Base-by-base conservation (phyloP, 2,113 vertebrate genomes). In the Lagenorhynchus albirostris region DNA sequence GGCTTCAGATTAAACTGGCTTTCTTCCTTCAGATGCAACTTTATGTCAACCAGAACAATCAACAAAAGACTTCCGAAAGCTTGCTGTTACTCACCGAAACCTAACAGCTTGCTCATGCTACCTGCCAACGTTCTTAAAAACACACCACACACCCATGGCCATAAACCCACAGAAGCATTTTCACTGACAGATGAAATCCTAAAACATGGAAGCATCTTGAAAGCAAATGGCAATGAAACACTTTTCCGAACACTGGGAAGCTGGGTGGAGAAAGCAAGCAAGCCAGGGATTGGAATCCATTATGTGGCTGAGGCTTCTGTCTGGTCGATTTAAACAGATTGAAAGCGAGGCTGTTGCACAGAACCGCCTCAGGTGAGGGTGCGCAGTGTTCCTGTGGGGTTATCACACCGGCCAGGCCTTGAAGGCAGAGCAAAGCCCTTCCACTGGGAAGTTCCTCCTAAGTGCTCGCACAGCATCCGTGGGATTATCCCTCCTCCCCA, bases 221-320 rank as follows among this genome's bases (percentile, higher is more conserved):
- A 99, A 99, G 98, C 99, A 98, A 99, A 99, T 98, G 98, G 99
- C 99, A 99, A 99, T 99, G 99, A 99, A 99, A 97, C 99, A 99
- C 99, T 98, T 99, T 99, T 98, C 97, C 97, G 95, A 96, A 97
- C 92, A 50, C 95, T 67, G 92, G 98, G 96, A 97, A 97, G 98
- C 98, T 63, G 55, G 92, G 58, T 95, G 60, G 98, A 82, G 97
- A 96, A 98, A 97, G 98, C 92, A 91, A 97, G 84, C 93, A 91
- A 95, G 70, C 85, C 20, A 97, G 94, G 97, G 98, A 96, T 97
- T 91, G 94, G 94, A 98, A 98, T 97, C 98, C 96, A 98, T 99
- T 98, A 98, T 98, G 97, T 1, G 71, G 80, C 91, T 0, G 94
- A 91, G 97, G 98, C 98, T 98, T 98, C 98, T 96, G 98, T 98